Percentiles rank a stretch among this genome's conserved stretches.
phyloP scores from a whole-genome alignment of 2,797 vertebrate species.

The Salarias fasciatus region DNA sequence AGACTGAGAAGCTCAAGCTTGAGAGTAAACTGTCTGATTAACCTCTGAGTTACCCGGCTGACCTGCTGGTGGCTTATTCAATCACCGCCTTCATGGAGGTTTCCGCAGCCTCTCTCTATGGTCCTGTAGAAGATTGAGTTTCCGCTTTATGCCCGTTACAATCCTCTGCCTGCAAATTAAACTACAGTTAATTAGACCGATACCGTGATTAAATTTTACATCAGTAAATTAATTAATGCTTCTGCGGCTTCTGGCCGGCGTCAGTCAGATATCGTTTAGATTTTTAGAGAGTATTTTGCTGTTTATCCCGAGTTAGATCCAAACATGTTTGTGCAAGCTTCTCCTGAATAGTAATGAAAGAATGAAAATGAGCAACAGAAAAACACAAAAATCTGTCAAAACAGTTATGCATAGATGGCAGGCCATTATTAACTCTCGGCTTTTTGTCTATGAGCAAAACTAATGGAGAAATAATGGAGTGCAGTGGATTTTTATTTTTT shows the following conservation, averaged over 20 bases:
- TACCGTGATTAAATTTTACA: too few species aligned
- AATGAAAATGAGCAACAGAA: not conserved
- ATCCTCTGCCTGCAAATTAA: not conserved
- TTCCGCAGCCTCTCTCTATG: not conserved
- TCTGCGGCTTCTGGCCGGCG: not conserved
- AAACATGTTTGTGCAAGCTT: slow-evolving; percentile 8
- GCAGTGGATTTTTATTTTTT: slow-evolving; percentile 17
- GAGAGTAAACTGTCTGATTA: not conserved
- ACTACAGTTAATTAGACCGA: not conserved
- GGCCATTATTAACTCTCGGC: slow-evolving; percentile 4
- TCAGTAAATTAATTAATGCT: not conserved
- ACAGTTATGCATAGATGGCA: not conserved
- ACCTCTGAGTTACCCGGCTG: slow-evolving; percentile 1
- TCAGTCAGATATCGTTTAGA: not conserved
- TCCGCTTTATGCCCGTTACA: too few species aligned
- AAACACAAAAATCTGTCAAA: slow-evolving; percentile 8
- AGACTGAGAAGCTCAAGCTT: not conserved
- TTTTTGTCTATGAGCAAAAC: slow-evolving; percentile 5
- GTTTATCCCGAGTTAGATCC: not conserved
- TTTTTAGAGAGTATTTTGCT: slow-evolving; percentile 2
- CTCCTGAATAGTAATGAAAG: slow-evolving; percentile 12
- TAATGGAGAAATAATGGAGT: slow-evolving; percentile 10
- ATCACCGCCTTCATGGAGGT: not conserved
- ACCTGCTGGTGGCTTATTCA: not conserved
- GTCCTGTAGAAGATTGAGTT: not conserved